Evolutionary conservation across 2,113 vertebrate genomes (phyloP).

Genomic region (Syrrhaptes paradoxus): DNA sequence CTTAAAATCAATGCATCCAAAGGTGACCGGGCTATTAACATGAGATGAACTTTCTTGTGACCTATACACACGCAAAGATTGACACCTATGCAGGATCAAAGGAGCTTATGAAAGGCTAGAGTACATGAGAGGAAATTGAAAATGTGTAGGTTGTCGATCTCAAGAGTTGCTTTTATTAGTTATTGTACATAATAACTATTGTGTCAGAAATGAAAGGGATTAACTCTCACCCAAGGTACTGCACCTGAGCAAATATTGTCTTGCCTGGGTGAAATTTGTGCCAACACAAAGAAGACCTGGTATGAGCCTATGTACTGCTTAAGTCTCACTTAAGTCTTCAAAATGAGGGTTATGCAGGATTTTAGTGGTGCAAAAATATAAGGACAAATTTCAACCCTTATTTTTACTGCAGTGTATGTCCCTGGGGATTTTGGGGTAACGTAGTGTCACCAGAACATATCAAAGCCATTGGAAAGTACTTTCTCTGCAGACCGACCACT

Average conservation of each 20-base stretch:
- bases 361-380: not conserved
- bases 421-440: not conserved
- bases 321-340: conserved; percentile 55
- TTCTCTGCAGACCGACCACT: not conserved
- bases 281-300: conserved; percentile 62
- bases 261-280: conserved; percentile 64
- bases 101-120: conserved; percentile 40
- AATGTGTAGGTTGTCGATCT: conserved; percentile 62
- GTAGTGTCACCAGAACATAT: not conserved
- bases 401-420: not conserved
- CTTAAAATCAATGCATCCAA: not conserved
- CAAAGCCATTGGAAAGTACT: not conserved
- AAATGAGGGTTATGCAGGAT: not conserved
- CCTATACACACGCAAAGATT: conserved; percentile 19
- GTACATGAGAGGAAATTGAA: conserved; percentile 58
- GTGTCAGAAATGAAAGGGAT: conserved; percentile 72
- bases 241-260: conserved; percentile 75
- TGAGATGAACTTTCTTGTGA: conserved; percentile 47
- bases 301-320: conserved; percentile 25
- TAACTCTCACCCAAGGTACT: conserved; percentile 64
- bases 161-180: conserved; percentile 62
- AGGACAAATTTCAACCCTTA: not conserved
- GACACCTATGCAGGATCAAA: conserved; percentile 59
- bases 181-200: conserved; percentile 66
- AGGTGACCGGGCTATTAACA: not conserved